Percentiles rank a stretch among this genome's conserved stretches.
phyloP scores from a whole-genome alignment of 2,888 invertebrate genomes.

The Keiferia lycopersicella region DNA sequence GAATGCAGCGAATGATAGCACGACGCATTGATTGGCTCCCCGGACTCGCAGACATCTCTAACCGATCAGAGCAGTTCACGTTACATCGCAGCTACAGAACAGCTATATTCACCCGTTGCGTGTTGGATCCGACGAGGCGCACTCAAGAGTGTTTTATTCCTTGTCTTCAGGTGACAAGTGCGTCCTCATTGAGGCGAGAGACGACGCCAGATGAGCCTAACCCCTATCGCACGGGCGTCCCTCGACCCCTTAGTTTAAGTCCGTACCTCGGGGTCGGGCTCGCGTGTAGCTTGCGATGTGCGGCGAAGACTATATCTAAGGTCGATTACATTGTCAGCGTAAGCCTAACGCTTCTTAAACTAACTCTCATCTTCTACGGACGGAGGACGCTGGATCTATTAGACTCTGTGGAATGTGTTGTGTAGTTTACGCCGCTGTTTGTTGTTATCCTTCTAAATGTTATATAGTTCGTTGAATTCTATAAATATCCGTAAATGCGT shows the following conservation, averaged over 20 bases:
- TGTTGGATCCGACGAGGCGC: constrained; percentile 67
- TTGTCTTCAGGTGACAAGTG: constrained; percentile 91
- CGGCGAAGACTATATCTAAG: constrained; percentile 78
- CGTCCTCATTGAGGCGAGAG: constrained; percentile 89
- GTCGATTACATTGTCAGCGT: constrained; percentile 79
- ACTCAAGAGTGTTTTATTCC: constrained; percentile 81
- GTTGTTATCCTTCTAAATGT: constrained; percentile 60
- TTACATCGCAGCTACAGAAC: constrained; percentile 74
- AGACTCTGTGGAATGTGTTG: constrained; percentile 77
- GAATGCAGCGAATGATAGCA: constrained; percentile 63
- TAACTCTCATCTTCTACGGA: constrained; percentile 70
- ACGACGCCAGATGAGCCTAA: constrained; percentile 82
- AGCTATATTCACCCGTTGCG: constrained; percentile 72
- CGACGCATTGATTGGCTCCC: constrained; percentile 74
- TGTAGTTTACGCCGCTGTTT: constrained; percentile 73
- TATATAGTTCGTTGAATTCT: constrained; percentile 46
- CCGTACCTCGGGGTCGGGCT: constrained; percentile 72
- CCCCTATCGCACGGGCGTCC: constrained; percentile 75
- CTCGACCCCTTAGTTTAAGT: constrained; percentile 72
- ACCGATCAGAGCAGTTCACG: constrained; percentile 70
- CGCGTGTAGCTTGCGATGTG: constrained; percentile 79
- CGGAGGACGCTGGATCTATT: constrained; percentile 75
- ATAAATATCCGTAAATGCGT: constrained; percentile 25
- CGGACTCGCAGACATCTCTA: constrained; percentile 76
- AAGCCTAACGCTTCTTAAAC: constrained; percentile 80